A percentile compares a stretch with the other conserved stretches of the same genome.
Evolutionary conservation across 2,797 vertebrate genomes (phyloP).

Genomic region (Gymnoscopelus braueri): DNA sequence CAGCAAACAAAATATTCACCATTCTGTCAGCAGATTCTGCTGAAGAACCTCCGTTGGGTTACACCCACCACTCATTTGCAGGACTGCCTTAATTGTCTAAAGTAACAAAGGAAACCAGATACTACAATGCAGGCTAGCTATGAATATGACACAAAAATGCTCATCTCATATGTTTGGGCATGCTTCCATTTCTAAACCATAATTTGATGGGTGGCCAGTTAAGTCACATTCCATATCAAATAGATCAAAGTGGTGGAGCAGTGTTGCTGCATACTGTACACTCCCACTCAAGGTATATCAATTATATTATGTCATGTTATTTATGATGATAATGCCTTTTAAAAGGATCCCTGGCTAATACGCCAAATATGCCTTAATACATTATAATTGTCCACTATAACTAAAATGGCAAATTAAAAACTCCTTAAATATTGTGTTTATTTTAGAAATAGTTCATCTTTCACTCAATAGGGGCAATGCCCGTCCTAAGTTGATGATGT

Average conservation of each 20-base stretch:
- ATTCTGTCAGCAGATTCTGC: neutral
- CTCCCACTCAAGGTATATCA: no score
- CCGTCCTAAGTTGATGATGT: no score
- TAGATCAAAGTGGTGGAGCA: constrained; percentile 46
- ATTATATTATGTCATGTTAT: neutral
- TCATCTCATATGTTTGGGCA: constrained; percentile 11
- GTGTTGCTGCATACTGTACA: neutral
- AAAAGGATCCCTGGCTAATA: no score
- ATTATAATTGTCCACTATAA: no score
- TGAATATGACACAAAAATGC: neutral
- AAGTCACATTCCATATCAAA: constrained; percentile 73
- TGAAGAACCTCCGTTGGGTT: neutral
- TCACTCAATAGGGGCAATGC: no score
- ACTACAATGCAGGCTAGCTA: neutral
- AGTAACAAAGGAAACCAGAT: neutral
- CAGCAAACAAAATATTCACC: neutral
- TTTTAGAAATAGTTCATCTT: no score
- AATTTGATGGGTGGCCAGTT: constrained; percentile 60
- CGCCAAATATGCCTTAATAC: no score
- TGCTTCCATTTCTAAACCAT: constrained; percentile 28
- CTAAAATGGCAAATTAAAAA: no score
- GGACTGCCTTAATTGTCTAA: neutral
- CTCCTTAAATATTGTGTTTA: no score
- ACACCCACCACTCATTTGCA: neutral
- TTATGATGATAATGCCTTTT: constrained; percentile 14